Evolutionary conservation across 2,888 invertebrate species (phyloP), one percentile per base, ranked within the genome.

Genomic region (Baccha elongata): DNA sequence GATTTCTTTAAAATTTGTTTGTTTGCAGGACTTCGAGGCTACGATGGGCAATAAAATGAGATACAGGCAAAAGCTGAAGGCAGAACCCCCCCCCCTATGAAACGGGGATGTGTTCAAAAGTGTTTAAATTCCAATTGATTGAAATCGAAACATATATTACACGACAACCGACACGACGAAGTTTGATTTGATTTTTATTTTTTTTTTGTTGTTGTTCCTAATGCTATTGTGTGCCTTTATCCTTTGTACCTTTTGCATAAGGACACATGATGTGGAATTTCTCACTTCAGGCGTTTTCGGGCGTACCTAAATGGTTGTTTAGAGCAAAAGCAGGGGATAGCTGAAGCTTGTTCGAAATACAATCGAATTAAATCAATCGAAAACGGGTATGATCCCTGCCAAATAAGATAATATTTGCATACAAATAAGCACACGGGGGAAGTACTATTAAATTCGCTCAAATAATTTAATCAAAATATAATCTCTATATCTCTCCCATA

Each of bases 401-500:
- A 72, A 72, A 72, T 52, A 67, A 62, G 68, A 83, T 83, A 83
- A 83, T 83, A 83, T 83, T 83, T 83, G 78, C 83, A 83, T 83
- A 78, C 83, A 83, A 83, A 83, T 68, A 78, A 83, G 83, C 78
- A 76, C 68, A 73, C 72, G 32, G 78, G 67, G 60, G 62, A 40
- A 65, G 50, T 53, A 53, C 83, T 55, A 78, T 83, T 83, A 83
- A 83, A 83, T 78, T 78, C 78, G 78, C 68, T 78, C 78, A 78
- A 83, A 83, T 83, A 83, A 83, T 83, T 83, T 83, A 83, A 83
- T 83, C 83, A 83, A 83, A 83, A 83, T 83, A 83, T 83, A 83
- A 83, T 83, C 83, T 83, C 55, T 78, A 64, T 58, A 78, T 83
- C 78, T 78, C 67, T 58, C 3, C 35, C 19, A 60, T n/a, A n/a